Evolutionary conservation across 1,140 invertebrate species (phyloP).

Genomic region (Metaphire vulgaris): DNA sequence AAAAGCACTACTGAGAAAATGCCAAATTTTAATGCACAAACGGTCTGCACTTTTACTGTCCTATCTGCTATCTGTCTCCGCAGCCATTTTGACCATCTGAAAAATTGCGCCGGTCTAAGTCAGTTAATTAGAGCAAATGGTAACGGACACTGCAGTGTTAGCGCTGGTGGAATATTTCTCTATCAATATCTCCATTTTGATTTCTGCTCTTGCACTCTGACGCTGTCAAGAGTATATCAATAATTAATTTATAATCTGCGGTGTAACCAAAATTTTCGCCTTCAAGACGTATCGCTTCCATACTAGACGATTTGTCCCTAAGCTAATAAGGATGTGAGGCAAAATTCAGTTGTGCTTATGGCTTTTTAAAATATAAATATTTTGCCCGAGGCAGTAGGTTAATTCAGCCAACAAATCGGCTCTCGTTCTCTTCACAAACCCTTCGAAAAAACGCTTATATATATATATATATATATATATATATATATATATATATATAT

Average conservation of each 20-base stretch:
- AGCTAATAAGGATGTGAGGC: neutral
- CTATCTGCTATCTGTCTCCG: neutral
- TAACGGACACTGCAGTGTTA: no score
- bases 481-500: neutral
- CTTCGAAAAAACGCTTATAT: neutral
- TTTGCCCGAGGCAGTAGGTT: neutral
- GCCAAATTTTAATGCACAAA: neutral
- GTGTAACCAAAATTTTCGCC: no score
- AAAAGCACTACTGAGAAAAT: neutral
- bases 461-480: neutral
- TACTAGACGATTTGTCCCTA: no score
- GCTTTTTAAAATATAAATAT: neutral
- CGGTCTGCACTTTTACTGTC: neutral
- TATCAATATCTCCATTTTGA: no score
- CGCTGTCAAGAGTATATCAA: no score
- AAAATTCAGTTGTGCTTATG: neutral
- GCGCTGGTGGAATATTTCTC: no score
- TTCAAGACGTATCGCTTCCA: no score
- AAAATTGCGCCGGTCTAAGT: no score
- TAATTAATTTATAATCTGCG: no score
- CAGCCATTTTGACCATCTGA: neutral
- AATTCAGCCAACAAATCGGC: neutral
- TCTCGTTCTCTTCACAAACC: neutral
- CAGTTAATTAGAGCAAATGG: no score
- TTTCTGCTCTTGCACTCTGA: no score